These are phyloP conservation scores for Meghimatium bilineatum DNA, from an alignment of 2,888 invertebrate genomes.

Conservation along the genomic window DNA sequence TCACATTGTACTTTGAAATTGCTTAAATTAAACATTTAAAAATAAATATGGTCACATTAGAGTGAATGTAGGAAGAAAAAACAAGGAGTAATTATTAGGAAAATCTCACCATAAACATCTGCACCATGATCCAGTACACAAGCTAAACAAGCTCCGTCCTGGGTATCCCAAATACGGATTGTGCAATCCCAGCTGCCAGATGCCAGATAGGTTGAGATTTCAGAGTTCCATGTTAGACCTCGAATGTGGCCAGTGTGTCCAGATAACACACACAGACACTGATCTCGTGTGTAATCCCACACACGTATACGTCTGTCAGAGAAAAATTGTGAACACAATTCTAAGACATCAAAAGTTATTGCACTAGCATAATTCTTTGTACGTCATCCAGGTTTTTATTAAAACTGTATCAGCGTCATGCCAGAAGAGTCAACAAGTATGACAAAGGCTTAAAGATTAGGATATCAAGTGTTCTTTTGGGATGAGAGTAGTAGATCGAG, in stretches of 20 bases:
- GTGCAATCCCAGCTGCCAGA: conserved; percentile 78
- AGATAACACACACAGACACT: conserved; percentile 72
- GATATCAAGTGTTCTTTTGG: no score
- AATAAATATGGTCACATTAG: no score
- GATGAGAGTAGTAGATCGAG: no score
- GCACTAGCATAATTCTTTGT: no score
- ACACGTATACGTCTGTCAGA: conserved; percentile 70
- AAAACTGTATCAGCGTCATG: no score
- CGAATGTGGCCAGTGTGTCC: conserved; percentile 77
- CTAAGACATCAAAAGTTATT: no score
- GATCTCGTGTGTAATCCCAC: conserved; percentile 77
- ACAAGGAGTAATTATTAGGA: not conserved
- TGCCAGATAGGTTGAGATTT: conserved; percentile 76
- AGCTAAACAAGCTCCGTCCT: conserved; percentile 76
- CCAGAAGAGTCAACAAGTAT: no score
- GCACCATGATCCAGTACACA: conserved; percentile 77
- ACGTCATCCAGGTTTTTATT: no score
- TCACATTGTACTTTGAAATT: no score
- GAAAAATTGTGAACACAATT: conserved; percentile 22
- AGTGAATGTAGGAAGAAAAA: not conserved
- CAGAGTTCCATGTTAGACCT: conserved; percentile 77
- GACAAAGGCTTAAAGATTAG: no score
- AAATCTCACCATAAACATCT: conserved; percentile 77
- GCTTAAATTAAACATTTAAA: no score
- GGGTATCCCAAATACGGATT: conserved; percentile 77